Conservation (phyloP, 2,113 vertebrate species). For the Lepus americanus region DNA sequence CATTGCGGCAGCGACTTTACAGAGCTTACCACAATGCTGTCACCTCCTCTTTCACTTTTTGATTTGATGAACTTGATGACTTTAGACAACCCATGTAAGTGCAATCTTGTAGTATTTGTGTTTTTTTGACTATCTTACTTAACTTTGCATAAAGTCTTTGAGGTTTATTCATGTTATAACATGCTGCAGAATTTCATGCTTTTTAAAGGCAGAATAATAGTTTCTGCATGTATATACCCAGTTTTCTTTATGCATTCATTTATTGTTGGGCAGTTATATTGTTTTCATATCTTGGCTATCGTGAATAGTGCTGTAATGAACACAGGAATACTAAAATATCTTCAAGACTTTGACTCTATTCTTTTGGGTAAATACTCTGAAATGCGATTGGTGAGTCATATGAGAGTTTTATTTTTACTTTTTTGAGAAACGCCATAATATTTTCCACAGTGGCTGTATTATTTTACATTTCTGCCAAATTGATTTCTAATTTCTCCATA, state of each 20-base stretch:
- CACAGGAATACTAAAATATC: background rate
- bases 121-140: background rate
- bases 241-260: background rate
- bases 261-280: background rate
- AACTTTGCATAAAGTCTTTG: background rate
- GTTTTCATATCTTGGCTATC: background rate
- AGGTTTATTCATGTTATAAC: background rate
- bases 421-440: background rate
- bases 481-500: background rate
- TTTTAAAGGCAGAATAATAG: background rate
- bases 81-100: background rate
- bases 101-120: background rate
- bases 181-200: background rate
- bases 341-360: background rate
- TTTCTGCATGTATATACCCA: too few species aligned
- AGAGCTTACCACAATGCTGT: too few species aligned
- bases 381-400: background rate
- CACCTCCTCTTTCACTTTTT: background rate
- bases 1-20: too few species aligned
- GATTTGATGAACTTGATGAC: background rate
- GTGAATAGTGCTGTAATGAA: background rate
- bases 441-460: background rate
- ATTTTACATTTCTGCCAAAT: background rate
- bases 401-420: background rate
- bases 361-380: background rate